Conservation (phyloP, 2,113 vertebrate species). For the Pteropus alecto region DNA sequence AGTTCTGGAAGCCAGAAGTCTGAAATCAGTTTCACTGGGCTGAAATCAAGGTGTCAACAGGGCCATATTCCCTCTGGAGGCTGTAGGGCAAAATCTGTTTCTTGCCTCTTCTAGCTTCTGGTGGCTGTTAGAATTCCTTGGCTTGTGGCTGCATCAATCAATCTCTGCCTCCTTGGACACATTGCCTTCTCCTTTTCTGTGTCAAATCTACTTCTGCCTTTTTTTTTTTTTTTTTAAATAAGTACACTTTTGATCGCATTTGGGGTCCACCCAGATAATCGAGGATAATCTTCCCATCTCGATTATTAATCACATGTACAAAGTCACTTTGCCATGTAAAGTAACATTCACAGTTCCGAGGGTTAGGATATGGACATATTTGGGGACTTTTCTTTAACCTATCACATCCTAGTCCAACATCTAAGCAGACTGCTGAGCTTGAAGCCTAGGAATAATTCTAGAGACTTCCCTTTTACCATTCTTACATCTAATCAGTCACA, state of each 20-base stretch:
- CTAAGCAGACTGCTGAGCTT: not conserved
- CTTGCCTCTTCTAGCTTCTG: not conserved
- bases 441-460: not conserved
- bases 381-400: not conserved
- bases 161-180: not conserved
- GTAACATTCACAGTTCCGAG: not conserved
- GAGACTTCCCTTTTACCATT: not conserved
- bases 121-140: not conserved
- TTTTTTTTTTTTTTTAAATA: not conserved
- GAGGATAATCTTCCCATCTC: not conserved
- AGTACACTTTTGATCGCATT: not conserved
- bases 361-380: not conserved
- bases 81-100: not conserved
- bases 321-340: not conserved
- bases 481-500: not conserved
- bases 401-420: not conserved
- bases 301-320: not conserved
- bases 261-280: not conserved
- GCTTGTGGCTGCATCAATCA: not conserved
- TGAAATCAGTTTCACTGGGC: not conserved
- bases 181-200: not conserved
- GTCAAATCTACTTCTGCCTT: not conserved
- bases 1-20: not conserved
- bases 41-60: not conserved
- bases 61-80: not conserved